Percentiles rank a stretch among this genome's conserved stretches.
Conservation (phyloP, 2,888 invertebrate genomes). For the Tiliacea citrago region DNA sequence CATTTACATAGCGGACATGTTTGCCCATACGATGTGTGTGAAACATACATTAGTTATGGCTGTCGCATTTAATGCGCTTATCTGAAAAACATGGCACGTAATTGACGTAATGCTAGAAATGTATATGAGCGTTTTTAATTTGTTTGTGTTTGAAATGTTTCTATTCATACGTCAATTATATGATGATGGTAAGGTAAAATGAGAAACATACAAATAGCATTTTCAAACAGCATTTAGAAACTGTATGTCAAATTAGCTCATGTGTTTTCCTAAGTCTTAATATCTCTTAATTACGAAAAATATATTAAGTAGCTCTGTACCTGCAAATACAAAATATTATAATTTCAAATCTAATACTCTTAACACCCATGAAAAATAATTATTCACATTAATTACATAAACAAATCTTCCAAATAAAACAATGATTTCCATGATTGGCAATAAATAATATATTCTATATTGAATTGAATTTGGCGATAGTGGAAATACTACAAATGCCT, state of each 20-base stretch:
- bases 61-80: constrained; percentile 38
- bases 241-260: background rate
- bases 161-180: constrained; percentile 23
- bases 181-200: constrained; percentile 4
- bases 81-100: constrained; percentile 27
- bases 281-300: background rate
- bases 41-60: constrained; percentile 48
- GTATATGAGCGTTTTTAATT: constrained; percentile 18
- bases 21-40: constrained; percentile 68
- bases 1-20: constrained; percentile 86
- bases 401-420: background rate
- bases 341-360: background rate
- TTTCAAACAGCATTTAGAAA: background rate
- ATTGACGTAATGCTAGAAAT: constrained; percentile 27
- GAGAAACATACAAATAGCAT: background rate
- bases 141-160: constrained; percentile 20
- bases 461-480: background rate
- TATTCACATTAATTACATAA: background rate
- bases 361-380: background rate
- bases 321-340: background rate
- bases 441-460: background rate
- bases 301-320: background rate
- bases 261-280: background rate
- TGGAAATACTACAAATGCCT: background rate
- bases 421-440: background rate